These are phyloP conservation scores for Microcebus ravelobensis DNA, from an alignment of 2,113 vertebrate genomes.

Conservation along the genomic window DNA sequence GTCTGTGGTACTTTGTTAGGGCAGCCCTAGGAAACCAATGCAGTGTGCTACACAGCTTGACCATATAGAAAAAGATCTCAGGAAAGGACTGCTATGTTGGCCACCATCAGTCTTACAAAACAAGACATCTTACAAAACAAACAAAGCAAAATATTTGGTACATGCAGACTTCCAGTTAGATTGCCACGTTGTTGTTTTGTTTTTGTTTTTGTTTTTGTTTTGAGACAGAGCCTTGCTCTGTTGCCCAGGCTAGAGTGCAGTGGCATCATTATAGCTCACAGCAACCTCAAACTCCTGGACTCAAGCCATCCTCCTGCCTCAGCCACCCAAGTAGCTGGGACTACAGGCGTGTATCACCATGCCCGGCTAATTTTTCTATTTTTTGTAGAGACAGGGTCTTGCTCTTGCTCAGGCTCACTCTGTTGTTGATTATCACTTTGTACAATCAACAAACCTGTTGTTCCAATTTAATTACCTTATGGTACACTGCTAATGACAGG, in stretches of 20 bases:
- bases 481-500: neutral
- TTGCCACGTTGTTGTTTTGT: neutral
- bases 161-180: neutral
- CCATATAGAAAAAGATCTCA: neutral
- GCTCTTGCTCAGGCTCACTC: neutral
- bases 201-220: too few relatives aligned
- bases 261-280: too few relatives aligned
- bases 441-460: neutral
- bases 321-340: too few relatives aligned
- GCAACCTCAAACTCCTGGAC: too few relatives aligned
- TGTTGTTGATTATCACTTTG: constrained; percentile 22
- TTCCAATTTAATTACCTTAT: neutral
- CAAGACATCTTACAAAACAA: constrained; percentile 33
- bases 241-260: too few relatives aligned
- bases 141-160: neutral
- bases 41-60: neutral
- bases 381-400: too few relatives aligned
- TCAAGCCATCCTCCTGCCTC: too few relatives aligned
- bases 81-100: constrained; percentile 29
- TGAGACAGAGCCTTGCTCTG: too few relatives aligned
- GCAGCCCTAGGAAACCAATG: neutral
- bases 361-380: too few relatives aligned
- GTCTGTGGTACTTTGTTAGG: neutral
- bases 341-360: too few relatives aligned
- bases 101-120: neutral